Evolutionary conservation across 1,140 invertebrate genomes (phyloP), one percentile per base, ranked within the genome.

Genomic region (Bombus terrestris): DNA sequence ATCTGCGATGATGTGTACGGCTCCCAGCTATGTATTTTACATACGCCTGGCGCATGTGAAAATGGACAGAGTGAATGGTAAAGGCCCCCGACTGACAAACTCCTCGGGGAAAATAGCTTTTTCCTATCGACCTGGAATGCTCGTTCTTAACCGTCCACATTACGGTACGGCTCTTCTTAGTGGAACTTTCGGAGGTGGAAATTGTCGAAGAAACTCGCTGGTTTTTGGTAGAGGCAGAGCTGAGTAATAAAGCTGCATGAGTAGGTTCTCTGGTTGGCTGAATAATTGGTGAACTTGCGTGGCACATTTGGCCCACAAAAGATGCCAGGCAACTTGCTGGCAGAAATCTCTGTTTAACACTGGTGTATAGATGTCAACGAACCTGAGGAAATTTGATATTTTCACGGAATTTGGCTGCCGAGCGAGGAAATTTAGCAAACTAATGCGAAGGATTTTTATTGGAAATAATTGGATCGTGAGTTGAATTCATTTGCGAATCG

Each of bases 1-100:
- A 85, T 85, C 83, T 64, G 83, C 68, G 83, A 28, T 68, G 53
- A 85, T 53, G 83, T 73, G 68, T 28, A 73, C 28, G 10, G 83
- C 41, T 71, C 18, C n/a, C 37, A 47, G 66, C 76, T 39, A 64
- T 80, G 77, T 85, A 85, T 80, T 80, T 80, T 72, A 80, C 77
- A 73, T 85, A 85, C 75, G 35, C 12, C 6, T 8, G 18, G 25
- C 41, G 74, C 35, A 59, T 43, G 81, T 77, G 82, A 32, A 84
- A 84, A 84, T 79, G 75, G 64, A 71, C 47, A 76, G 18, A 28
- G 12, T 47, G 76, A 80, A 85, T 80, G 77, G 77, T n/a, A 53
- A 64, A 43, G 57, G 32, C n/a, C 15, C 39, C 25, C 39, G 22
- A 32, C 53, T 43, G 83, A 39, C 83, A 71, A 84, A 77, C 81